A percentile compares a stretch with the other conserved stretches of the same genome.
Conservation (phyloP, 2,797 vertebrate species). For the Lagocephalus sceleratus region DNA sequence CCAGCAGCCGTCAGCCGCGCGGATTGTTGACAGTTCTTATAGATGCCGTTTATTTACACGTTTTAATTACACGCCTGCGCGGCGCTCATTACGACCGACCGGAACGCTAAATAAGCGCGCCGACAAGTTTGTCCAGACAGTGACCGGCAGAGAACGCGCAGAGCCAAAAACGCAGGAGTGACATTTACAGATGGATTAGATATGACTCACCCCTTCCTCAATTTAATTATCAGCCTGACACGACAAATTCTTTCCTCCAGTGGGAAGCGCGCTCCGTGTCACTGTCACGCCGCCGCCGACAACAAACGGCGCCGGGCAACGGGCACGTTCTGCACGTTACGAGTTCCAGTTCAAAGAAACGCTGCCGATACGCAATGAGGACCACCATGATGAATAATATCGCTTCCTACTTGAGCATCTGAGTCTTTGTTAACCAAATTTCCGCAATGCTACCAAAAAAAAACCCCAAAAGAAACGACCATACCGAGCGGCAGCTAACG, state of each 20-base stretch:
- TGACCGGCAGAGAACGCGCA: constrained; percentile 17
- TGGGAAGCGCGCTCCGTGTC: no score
- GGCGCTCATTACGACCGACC: constrained; percentile 30
- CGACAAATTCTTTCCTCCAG: neutral
- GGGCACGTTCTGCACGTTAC: no score
- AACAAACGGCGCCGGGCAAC: no score
- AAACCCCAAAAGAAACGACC: no score
- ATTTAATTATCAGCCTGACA: constrained; percentile 42
- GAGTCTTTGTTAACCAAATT: no score
- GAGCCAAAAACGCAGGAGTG: constrained; percentile 29
- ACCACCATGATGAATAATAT: no score
- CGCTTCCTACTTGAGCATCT: no score
- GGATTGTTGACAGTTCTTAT: constrained; percentile 22
- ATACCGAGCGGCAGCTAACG: no score
- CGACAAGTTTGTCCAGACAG: constrained; percentile 29
- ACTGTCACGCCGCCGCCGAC: no score
- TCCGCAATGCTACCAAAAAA: no score
- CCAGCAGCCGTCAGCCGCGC: constrained; percentile 12
- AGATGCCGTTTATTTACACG: constrained; percentile 27
- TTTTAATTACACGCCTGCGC: constrained; percentile 36
- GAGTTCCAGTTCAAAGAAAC: no score
- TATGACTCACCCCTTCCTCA: constrained; percentile 47
- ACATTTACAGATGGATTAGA: constrained; percentile 40
- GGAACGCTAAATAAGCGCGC: constrained; percentile 35
- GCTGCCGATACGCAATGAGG: no score